phyloP scores from a whole-genome alignment of 1,140 invertebrate species.

The Drosophila funebris region DNA sequence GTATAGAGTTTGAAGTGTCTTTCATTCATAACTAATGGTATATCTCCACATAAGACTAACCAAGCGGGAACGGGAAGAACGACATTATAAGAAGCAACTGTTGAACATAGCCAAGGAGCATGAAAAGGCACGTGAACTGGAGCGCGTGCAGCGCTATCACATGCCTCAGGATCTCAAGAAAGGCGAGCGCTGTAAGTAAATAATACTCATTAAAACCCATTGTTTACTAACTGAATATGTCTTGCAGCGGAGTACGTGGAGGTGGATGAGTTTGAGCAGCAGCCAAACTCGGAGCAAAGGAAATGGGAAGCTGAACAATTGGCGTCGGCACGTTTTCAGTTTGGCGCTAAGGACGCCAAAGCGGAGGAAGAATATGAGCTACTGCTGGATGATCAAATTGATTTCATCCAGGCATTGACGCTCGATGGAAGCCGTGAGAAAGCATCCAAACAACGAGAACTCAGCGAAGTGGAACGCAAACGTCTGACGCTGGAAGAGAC shows the following conservation, averaged over 20 bases:
- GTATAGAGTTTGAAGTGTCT: too few species aligned
- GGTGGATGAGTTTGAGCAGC: constrained; percentile 92
- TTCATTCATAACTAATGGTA: too few species aligned
- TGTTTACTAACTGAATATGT: background rate
- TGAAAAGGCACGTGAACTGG: constrained; percentile 94
- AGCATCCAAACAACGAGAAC: constrained; percentile 85
- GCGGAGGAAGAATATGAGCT: constrained; percentile 94
- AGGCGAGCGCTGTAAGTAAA: constrained; percentile 85
- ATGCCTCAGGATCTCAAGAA: constrained; percentile 93
- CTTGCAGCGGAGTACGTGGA: constrained; percentile 89
- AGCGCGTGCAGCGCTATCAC: constrained; percentile 95
- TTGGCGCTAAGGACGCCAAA: constrained; percentile 92
- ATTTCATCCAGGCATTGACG: constrained; percentile 96
- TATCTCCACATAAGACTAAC: constrained; percentile 88
- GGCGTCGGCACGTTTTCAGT: constrained; percentile 93
- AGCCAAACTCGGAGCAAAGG: constrained; percentile 95
- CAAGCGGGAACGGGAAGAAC: constrained; percentile 91
- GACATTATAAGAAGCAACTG: constrained; percentile 95
- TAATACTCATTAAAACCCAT: background rate
- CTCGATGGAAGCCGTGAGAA: constrained; percentile 91
- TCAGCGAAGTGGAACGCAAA: constrained; percentile 89
- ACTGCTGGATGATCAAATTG: constrained; percentile 97
- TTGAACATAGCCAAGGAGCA: constrained; percentile 96
- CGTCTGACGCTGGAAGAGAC: constrained; percentile 95
- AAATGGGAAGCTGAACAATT: constrained; percentile 99